Conservation (phyloP, 2,888 invertebrate genomes). For the Matsumyia berberina region DNA sequence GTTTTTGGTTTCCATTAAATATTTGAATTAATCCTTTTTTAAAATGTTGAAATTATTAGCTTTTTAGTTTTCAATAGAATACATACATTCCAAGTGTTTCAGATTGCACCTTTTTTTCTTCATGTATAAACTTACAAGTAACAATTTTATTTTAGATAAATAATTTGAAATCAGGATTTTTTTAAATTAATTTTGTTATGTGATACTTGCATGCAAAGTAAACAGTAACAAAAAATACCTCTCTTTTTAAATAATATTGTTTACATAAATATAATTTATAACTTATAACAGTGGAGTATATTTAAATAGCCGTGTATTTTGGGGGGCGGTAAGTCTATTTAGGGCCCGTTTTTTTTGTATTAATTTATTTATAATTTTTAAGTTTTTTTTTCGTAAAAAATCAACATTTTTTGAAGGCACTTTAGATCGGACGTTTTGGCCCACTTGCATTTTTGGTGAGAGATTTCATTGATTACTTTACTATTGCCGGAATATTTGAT, state of each 20-base stretch:
- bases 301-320: slow-evolving; percentile 85
- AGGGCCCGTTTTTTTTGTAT: slow-evolving; percentile 90
- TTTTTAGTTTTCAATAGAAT: slow-evolving; percentile 7
- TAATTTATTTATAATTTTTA: slow-evolving; percentile 90
- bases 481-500: slow-evolving; percentile 69
- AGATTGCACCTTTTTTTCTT: slow-evolving; percentile 11
- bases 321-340: slow-evolving; percentile 93
- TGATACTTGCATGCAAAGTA: slow-evolving; percentile 15
- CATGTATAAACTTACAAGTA: slow-evolving; percentile 10
- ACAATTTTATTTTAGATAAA: slow-evolving; percentile 12
- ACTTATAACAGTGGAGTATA: slow-evolving; percentile 11
- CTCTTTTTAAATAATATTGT: not conserved
- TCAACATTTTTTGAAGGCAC: slow-evolving; percentile 95
- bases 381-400: slow-evolving; percentile 92
- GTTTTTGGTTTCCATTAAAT: slow-evolving; percentile 9
- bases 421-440: slow-evolving; percentile 97
- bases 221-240: not conserved
- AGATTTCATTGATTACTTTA: slow-evolving; percentile 76
- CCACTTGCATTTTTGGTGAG: slow-evolving; percentile 89
- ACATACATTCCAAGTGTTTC: slow-evolving; percentile 14
- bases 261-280: not conserved
- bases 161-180: slow-evolving; percentile 1
- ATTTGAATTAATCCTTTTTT: slow-evolving; percentile 12
- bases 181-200: not conserved
- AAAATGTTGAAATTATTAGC: slow-evolving; percentile 5